Percentiles rank a stretch among this genome's conserved stretches.
Evolutionary conservation across 2,888 invertebrate genomes (phyloP).

Genomic region (Lamellibrachia columna): DNA sequence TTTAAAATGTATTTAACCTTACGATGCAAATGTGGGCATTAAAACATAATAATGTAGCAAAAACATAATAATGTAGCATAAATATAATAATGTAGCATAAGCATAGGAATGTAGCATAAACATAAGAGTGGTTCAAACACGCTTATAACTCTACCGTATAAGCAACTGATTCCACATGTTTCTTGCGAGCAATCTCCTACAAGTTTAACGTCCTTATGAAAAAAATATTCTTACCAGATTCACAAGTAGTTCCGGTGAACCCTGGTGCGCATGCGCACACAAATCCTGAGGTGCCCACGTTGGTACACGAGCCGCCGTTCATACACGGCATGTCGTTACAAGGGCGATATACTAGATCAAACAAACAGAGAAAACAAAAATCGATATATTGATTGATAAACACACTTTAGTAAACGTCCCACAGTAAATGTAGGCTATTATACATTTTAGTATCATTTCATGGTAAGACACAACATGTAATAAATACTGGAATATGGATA

Average conservation of each 20-base stretch:
- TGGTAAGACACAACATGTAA: too few species aligned
- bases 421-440: not conserved
- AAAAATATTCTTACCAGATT: not conserved
- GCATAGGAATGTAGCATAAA: too few species aligned
- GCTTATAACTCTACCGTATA: not conserved
- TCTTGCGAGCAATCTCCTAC: not conserved
- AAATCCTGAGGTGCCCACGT: not conserved
- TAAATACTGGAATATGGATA: too few species aligned
- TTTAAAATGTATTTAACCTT: too few species aligned
- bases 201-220: not conserved
- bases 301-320: conserved; percentile 22
- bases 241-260: conserved; percentile 19
- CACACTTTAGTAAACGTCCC: not conserved
- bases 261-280: not conserved
- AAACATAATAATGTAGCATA: too few species aligned
- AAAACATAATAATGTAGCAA: too few species aligned
- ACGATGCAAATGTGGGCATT: too few species aligned
- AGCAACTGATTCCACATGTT: not conserved
- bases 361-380: not conserved
- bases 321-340: conserved; percentile 17
- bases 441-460: too few species aligned
- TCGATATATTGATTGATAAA: not conserved
- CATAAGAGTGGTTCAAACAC: not conserved
- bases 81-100: too few species aligned
- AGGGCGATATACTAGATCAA: not conserved